Evolutionary conservation across 2,888 invertebrate genomes (phyloP).

Genomic region (Synanthedon andrenaeformis): DNA sequence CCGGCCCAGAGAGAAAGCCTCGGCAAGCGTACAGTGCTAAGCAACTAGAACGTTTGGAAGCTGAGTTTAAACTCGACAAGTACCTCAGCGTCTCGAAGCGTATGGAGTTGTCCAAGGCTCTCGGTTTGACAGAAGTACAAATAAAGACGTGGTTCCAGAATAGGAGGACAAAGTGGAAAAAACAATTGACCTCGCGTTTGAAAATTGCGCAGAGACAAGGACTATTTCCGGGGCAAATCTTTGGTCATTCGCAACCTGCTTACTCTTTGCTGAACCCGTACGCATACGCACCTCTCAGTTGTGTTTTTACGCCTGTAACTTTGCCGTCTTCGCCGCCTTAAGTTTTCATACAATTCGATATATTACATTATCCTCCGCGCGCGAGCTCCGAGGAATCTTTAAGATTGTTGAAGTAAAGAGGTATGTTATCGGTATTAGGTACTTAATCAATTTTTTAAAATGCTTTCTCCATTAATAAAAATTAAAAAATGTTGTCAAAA

Average conservation of each 20-base stretch:
- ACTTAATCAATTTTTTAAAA: no score
- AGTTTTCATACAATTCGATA: not conserved
- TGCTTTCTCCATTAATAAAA: no score
- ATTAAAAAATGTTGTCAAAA: no score
- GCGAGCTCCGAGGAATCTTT: no score
- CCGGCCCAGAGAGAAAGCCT: conserved; percentile 93
- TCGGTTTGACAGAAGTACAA: conserved; percentile 93
- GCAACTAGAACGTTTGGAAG: conserved; percentile 90
- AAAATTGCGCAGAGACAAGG: conserved; percentile 92
- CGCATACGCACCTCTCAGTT: conserved; percentile 71
- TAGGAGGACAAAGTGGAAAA: conserved; percentile 96
- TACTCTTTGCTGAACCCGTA: conserved; percentile 75
- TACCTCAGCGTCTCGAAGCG: conserved; percentile 96
- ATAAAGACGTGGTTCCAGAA: conserved; percentile 98
- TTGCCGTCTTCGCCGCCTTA: conserved; percentile 53
- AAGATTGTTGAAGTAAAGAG: no score
- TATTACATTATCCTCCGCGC: no score
- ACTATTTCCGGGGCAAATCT: conserved; percentile 77
- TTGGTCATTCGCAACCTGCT: conserved; percentile 71
- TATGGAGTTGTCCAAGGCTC: conserved; percentile 90
- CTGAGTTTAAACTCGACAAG: conserved; percentile 95
- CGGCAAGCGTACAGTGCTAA: conserved; percentile 96
- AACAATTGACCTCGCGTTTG: conserved; percentile 89
- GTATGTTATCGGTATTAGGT: no score
- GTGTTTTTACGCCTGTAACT: conserved; percentile 69